A percentile compares a stretch with the other conserved stretches of the same genome.
Conservation (phyloP, 2,888 invertebrate genomes). For the Rhagonycha lutea region DNA sequence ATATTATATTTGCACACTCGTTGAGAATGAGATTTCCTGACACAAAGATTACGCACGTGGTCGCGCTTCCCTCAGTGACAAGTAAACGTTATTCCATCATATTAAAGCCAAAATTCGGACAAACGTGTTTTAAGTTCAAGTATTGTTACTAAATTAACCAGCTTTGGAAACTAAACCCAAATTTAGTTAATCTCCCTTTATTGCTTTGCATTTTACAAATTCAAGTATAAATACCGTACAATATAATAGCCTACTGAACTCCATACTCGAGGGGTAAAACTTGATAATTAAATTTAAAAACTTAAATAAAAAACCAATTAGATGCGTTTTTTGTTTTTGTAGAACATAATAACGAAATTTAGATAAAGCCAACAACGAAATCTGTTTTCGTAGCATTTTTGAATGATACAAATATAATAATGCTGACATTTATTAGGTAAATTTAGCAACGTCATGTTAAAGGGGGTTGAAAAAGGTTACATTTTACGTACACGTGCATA, state of each 20-base stretch:
- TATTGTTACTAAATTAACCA: slow-evolving; percentile 22
- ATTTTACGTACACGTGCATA: slow-evolving; percentile 28
- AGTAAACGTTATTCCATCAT: slow-evolving; percentile 18
- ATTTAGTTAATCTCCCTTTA: slow-evolving; percentile 11
- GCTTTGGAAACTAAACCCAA: slow-evolving; percentile 22
- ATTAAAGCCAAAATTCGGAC: slow-evolving; percentile 18
- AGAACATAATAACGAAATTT: slow-evolving; percentile 15
- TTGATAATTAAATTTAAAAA: neutral
- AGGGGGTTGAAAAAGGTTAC: slow-evolving; percentile 28
- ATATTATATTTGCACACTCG: no score
- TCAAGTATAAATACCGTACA: neutral
- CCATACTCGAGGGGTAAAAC: neutral
- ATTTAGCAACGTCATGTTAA: slow-evolving; percentile 34
- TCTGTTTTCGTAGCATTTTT: slow-evolving; percentile 33
- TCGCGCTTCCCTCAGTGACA: slow-evolving; percentile 8
- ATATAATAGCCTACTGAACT: neutral
- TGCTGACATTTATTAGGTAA: slow-evolving; percentile 35
- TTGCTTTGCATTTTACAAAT: neutral
- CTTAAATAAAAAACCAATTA: neutral
- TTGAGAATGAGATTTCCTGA: no score
- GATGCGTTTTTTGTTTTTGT: neutral
- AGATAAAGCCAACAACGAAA: slow-evolving; percentile 17
- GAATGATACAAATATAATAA: slow-evolving; percentile 34
- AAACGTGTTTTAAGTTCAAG: slow-evolving; percentile 20
- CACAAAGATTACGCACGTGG: slow-evolving; percentile 4